phyloP scores from a whole-genome alignment of 2,888 invertebrate species.

The Caenorhabditis zanzibari region DNA sequence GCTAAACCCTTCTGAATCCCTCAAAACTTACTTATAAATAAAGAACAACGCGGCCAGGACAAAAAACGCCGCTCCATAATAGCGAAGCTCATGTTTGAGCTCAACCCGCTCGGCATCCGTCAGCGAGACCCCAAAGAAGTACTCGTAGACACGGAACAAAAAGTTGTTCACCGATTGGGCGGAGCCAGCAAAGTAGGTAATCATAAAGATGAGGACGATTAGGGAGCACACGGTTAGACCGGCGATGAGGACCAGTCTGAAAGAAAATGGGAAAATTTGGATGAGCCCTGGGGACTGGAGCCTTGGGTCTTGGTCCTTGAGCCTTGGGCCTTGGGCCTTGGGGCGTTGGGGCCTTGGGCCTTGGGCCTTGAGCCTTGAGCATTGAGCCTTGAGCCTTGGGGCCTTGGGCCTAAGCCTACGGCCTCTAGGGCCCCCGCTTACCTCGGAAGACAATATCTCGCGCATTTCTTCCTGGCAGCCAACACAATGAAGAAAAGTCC shows the following conservation, averaged over 20 bases:
- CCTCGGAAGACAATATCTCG: slow-evolving; percentile 71
- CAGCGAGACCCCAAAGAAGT: slow-evolving; percentile 63
- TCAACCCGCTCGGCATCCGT: slow-evolving; percentile 65
- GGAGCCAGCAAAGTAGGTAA: slow-evolving; percentile 73
- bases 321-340: too few species aligned
- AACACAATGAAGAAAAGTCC: slow-evolving; percentile 71
- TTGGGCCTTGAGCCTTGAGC: too few species aligned
- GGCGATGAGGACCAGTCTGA: slow-evolving; percentile 67
- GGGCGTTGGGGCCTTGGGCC: too few species aligned
- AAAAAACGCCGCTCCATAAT: slow-evolving; percentile 66
- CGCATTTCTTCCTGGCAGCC: slow-evolving; percentile 68
- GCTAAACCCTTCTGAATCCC: too few species aligned
- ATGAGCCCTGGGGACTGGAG: too few species aligned
- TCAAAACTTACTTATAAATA: slow-evolving; percentile 64
- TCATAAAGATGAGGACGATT: slow-evolving; percentile 68
- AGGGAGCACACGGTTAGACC: slow-evolving; percentile 71
- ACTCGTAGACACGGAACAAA: slow-evolving; percentile 66
- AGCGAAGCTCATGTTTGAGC: slow-evolving; percentile 64
- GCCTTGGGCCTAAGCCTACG: too few species aligned
- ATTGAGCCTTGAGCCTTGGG: too few species aligned
- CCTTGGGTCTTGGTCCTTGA: too few species aligned
- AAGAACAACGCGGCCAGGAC: slow-evolving; percentile 61
- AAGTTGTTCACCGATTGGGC: slow-evolving; percentile 72
- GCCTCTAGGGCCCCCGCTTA: too few species aligned
- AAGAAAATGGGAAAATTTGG: too few species aligned